Percentiles rank a stretch among this genome's conserved stretches.
phyloP scores from a whole-genome alignment of 2,113 vertebrate species.

The Corydoras sp. region DNA sequence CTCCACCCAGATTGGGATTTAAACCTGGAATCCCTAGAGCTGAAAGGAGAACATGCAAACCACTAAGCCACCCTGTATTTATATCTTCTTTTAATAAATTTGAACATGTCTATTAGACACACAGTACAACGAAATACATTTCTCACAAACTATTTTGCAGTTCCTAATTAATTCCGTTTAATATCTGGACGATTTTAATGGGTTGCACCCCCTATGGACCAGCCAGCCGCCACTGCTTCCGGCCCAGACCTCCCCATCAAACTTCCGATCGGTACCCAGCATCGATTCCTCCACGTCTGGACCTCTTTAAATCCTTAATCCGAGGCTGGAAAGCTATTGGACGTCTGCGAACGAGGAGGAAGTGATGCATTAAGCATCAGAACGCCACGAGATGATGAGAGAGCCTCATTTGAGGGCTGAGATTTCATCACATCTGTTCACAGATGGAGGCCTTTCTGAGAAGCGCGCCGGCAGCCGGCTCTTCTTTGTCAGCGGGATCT shows the following conservation, averaged over 20 bases:
- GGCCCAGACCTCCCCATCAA: slow-evolving; percentile 3
- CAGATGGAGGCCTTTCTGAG: not conserved
- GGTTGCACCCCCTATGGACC: too few species aligned
- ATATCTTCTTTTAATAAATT: too few species aligned
- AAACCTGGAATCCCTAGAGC: too few species aligned
- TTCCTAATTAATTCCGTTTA: too few species aligned
- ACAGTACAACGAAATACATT: too few species aligned
- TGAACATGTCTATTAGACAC: too few species aligned
- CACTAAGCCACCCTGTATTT: too few species aligned
- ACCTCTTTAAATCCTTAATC: slow-evolving; percentile 3
- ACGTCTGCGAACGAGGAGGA: not conserved
- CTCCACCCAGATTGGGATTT: too few species aligned
- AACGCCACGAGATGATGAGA: slow-evolving; percentile 13
- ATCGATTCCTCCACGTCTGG: slow-evolving; percentile 32
- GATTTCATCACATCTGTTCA: slow-evolving; percentile 2
- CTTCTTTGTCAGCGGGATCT: slow-evolving; percentile 10
- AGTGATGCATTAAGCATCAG: not conserved
- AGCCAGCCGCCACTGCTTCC: not conserved
- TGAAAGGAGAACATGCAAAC: too few species aligned
- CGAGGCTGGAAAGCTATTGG: not conserved
- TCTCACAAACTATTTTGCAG: too few species aligned
- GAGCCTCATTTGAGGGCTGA: slow-evolving; percentile 25
- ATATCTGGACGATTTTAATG: too few species aligned
- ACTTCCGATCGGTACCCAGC: not conserved
- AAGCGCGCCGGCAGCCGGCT: not conserved